A percentile compares a stretch with the other conserved stretches of the same genome.
Conservation (phyloP, 2,888 invertebrate genomes). For the Drymonia ruficornis region DNA sequence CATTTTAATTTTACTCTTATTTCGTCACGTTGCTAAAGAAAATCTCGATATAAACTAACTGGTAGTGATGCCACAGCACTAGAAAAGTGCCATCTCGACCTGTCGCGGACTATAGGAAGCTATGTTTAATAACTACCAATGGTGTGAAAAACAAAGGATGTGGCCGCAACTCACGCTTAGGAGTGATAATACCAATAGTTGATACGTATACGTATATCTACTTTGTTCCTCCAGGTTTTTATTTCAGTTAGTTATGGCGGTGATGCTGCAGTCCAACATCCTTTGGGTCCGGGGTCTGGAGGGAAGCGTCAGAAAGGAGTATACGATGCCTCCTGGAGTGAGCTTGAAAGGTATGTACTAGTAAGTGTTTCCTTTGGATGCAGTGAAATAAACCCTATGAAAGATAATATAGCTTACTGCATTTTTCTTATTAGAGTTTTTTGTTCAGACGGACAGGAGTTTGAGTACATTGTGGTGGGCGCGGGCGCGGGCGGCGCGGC, state of each 20-base stretch:
- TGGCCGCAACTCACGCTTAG: too few relatives aligned
- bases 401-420: neutral
- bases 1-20: too few relatives aligned
- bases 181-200: too few relatives aligned
- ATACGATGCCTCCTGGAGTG: neutral
- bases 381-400: neutral
- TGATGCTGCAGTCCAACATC: neutral
- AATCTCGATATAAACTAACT: too few relatives aligned
- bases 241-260: neutral
- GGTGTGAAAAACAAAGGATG: too few relatives aligned
- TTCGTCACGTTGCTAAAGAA: too few relatives aligned
- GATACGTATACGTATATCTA: too few relatives aligned
- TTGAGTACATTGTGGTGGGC: conserved; percentile 81
- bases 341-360: neutral
- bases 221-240: neutral
- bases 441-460: conserved; percentile 53
- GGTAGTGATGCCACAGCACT: too few relatives aligned
- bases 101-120: too few relatives aligned
- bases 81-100: too few relatives aligned
- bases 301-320: neutral
- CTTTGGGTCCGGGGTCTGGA: neutral
- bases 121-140: too few relatives aligned
- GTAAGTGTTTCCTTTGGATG: neutral
- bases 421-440: neutral
- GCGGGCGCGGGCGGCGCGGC: conserved; percentile 67